Evolutionary conservation across 2,797 vertebrate species (phyloP).

Genomic region (Lutjanus campechanus): DNA sequence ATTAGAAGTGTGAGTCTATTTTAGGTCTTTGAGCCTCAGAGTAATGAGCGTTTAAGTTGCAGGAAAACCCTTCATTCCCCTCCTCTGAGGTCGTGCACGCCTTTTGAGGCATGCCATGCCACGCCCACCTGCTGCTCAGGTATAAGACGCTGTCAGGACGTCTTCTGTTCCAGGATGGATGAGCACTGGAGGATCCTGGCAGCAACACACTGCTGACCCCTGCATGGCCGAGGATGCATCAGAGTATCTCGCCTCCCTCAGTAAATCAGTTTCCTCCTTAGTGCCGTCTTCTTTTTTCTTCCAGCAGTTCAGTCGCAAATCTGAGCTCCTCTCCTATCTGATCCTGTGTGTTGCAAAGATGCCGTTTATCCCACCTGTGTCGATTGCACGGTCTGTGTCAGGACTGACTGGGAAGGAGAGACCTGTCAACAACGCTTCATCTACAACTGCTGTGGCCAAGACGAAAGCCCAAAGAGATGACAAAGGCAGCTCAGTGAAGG

Average conservation of each 20-base stretch:
- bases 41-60: slow-evolving; percentile 57
- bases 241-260: slow-evolving; percentile 11
- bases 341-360: slow-evolving; percentile 80
- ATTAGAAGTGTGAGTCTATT: slow-evolving; percentile 76
- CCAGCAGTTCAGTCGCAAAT: slow-evolving; percentile 59
- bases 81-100: slow-evolving; percentile 12
- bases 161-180: not conserved
- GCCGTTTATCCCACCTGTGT: slow-evolving; percentile 81
- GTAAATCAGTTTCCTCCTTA: slow-evolving; percentile 40
- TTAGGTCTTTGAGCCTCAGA: slow-evolving; percentile 74
- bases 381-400: slow-evolving; percentile 59
- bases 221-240: slow-evolving; percentile 72
- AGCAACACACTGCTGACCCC: slow-evolving; percentile 38
- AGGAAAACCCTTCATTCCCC: slow-evolving; percentile 15
- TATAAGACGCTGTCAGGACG: slow-evolving; percentile 44
- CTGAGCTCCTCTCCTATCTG: slow-evolving; percentile 75
- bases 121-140: slow-evolving; percentile 37
- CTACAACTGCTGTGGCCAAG: slow-evolving; percentile 24
- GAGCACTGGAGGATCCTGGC: slow-evolving; percentile 32
- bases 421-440: slow-evolving; percentile 11
- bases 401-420: slow-evolving; percentile 64
- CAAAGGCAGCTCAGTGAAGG: slow-evolving; percentile 68
- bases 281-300: slow-evolving; percentile 38
- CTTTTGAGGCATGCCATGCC: slow-evolving; percentile 33
- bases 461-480: slow-evolving; percentile 55